Evolutionary conservation across 2,888 invertebrate genomes (phyloP), one percentile per base, ranked within the genome.

Genomic region (Hyalella azteca): DNA sequence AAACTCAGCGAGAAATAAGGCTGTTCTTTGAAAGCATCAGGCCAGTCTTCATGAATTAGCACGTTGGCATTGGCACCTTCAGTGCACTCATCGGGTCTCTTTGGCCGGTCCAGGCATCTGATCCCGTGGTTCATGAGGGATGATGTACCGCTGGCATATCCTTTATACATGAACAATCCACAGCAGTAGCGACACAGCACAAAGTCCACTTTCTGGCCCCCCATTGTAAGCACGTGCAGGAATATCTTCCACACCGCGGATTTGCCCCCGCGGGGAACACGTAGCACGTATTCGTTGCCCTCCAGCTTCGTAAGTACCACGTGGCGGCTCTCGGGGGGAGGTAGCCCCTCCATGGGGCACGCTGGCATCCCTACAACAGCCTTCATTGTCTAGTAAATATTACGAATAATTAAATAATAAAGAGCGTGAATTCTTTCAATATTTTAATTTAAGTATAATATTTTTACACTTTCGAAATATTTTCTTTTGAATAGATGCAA

Each of bases 71-170:
- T 75, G 9, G 41, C 45, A 2, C 26, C 26, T 22, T 75, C 75
- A n/a, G 75, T 4, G 75, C 29, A n/a, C 45, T 75, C 75, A 45
- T 41, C 40, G 29, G 75, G 26, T 32, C 75, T 7, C 36, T 45
- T 45, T 11, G 75, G 75, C 39, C 75, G 40, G 13, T 75, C 78
- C 9, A 49, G 66, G 50, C 79, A 79, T 19, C 73, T 75, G 40
- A 49, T 54, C 36, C 66, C 73, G 79, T 79, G 79, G 45, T 79
- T 79, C 73, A 73, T 79, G 45, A 79, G 79, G 39, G 79, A 73
- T n/a, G 79, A 79, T 19, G 79, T 79, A 29, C 79, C 79, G 45
- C 79, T 79, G 26, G 79, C 66, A 40, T 79, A 73, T 13, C 79
- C 79, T 45, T 73, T 79, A 39, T 79, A 79, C 32, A 73, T 79